Conservation (phyloP, 2,113 vertebrate species). For the Cisticola juncidis region DNA sequence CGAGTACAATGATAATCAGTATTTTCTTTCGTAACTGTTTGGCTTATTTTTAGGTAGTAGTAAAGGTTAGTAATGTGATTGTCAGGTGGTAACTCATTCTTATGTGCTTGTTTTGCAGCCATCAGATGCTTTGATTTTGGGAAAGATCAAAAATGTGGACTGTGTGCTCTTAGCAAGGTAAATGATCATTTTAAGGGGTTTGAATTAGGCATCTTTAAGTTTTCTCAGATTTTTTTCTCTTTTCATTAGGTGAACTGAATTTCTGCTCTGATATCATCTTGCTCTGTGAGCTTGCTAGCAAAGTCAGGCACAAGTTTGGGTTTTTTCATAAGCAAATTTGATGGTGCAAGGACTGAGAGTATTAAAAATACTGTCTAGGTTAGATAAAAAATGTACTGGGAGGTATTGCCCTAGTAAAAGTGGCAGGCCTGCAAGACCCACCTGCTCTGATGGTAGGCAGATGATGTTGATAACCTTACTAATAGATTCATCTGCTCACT, state of each 20-base stretch:
- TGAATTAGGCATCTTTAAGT: background rate
- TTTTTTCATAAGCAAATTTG: background rate
- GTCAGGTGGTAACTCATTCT: background rate
- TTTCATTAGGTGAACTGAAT: background rate
- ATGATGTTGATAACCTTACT: background rate
- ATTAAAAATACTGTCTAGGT: background rate
- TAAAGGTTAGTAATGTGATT: background rate
- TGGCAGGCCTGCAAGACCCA: background rate
- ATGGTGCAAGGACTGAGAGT: background rate
- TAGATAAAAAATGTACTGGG: background rate
- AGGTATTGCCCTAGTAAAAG: background rate
- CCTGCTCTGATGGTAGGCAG: background rate
- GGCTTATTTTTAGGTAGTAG: background rate
- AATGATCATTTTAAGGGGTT: background rate
- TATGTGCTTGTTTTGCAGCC: constrained; percentile 77
- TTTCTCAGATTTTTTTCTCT: background rate
- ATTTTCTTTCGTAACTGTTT: background rate
- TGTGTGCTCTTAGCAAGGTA: constrained; percentile 96
- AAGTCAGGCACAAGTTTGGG: background rate
- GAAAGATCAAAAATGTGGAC: constrained; percentile 95
- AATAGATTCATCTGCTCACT: background rate
- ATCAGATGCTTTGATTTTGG: constrained; percentile 91
- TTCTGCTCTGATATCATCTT: background rate
- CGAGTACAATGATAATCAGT: background rate
- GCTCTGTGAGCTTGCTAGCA: background rate